phyloP scores from a whole-genome alignment of 2,113 vertebrate species.

The Pygathrix nemaeus region DNA sequence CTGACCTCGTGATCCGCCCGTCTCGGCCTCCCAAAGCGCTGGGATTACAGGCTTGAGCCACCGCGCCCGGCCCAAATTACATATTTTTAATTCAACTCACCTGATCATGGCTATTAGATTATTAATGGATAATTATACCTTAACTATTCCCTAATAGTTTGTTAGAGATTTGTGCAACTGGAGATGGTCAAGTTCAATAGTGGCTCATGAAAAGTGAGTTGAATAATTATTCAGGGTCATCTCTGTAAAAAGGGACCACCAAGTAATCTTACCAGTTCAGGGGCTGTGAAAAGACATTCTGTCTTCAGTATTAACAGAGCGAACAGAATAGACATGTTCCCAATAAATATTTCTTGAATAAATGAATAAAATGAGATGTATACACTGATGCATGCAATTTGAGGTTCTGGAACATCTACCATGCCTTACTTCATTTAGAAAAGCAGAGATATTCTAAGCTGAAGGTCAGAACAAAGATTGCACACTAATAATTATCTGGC shows the following conservation, averaged over 20 bases:
- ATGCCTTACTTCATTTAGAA: not conserved
- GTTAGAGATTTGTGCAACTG: not conserved
- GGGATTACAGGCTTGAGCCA: too few relatives aligned
- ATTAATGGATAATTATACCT: not conserved
- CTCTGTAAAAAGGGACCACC: not conserved
- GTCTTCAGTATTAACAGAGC: not conserved
- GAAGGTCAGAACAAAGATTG: not conserved
- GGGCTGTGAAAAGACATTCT: not conserved
- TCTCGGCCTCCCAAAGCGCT: too few relatives aligned
- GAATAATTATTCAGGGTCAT: not conserved
- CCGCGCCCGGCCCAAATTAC: not conserved
- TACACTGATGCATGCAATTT: not conserved
- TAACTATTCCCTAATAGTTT: not conserved
- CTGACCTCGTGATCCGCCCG: too few relatives aligned
- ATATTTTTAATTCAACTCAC: not conserved
- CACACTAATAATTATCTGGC: not conserved
- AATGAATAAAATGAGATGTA: not conserved
- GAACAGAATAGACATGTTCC: not conserved
- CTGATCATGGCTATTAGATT: not conserved
- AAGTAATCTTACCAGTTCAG: not conserved
- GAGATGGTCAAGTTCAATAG: not conserved
- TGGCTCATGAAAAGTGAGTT: not conserved
- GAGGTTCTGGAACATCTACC: not conserved
- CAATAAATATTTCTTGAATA: not conserved
- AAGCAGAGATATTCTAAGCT: not conserved